phyloP scores from a whole-genome alignment of 2,113 vertebrate genomes.

The Empidonax alnorum region DNA sequence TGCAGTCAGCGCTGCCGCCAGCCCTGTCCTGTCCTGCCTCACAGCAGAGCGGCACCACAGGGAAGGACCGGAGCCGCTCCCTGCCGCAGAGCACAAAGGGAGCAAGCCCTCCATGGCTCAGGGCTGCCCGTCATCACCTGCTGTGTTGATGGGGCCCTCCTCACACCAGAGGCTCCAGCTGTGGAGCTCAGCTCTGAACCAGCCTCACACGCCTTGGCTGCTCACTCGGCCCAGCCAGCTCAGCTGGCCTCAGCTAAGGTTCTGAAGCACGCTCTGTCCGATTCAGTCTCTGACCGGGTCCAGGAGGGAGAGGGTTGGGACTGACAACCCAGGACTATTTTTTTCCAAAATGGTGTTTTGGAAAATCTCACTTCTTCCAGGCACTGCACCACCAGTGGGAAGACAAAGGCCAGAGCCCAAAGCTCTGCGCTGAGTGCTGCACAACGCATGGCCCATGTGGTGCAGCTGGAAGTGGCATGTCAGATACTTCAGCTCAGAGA shows the following conservation, averaged over 20 bases:
- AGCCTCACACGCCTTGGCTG: neutral
- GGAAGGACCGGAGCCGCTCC: rapidly evolving
- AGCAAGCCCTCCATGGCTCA: neutral
- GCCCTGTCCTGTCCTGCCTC: neutral
- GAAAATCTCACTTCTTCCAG: neutral
- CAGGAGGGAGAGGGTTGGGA: neutral
- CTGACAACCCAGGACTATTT: neutral
- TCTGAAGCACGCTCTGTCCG: neutral
- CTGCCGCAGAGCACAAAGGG: neutral
- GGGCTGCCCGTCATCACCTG: rapidly evolving
- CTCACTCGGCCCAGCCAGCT: neutral
- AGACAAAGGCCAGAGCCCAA: neutral
- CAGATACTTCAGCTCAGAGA: neutral
- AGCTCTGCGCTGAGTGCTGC: neutral
- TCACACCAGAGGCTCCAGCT: neutral
- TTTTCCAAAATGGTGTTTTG: neutral
- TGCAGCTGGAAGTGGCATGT: neutral
- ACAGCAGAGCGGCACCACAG: neutral
- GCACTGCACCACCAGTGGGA: neutral
- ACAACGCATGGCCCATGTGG: neutral
- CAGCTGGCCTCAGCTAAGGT: neutral
- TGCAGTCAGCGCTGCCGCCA: neutral
- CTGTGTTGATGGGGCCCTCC: neutral
- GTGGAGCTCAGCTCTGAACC: neutral
- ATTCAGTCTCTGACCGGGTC: neutral